Base-by-base conservation (phyloP, 2,888 invertebrate genomes). In the Drosophila ezoana region DNA sequence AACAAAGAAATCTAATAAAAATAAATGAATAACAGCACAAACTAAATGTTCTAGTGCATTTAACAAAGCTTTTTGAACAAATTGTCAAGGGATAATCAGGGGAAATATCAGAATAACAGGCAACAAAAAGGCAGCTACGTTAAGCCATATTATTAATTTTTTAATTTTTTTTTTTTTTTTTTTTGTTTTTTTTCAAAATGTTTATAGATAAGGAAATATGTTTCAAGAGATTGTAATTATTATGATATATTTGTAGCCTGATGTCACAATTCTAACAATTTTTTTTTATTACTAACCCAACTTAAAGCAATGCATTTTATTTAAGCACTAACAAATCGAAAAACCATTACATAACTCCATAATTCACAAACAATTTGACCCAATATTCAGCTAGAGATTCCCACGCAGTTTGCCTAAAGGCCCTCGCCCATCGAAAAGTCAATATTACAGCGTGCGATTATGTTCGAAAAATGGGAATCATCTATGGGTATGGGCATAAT, bases 371-470 rank as follows among this genome's bases (percentile, higher is more conserved):
- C 13, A 4, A 43, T 37, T 47, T 64, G 61, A 61, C 49, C 56
- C 38, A 58, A 79, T 64, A 52, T 47, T 49, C 35, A 6, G n/a
- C 20, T 49, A 37, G 1, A 3, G 6, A 20, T 18, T 49, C 35
- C 3, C 20, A n/a, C 48, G 18, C 33, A 33, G 18, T 18, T 33
- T 6, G 13, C 48, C 6, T 18, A 4, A 35, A 20, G 20, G 20
- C 35, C 33, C 6, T 40, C 14, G 41, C 44, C 37, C 35, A 51
- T 11, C 18, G 16, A 44, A 49, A 18, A 47, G 64, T 67, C 59
- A 76, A 76, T 64, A 76, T 69, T 66, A 59, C 58, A 66, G 20
- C 16, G 53, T 44, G 54, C 62, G 76, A 76, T 80, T 82, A 80
- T 68, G 69, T 64, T 59, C 14, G 49, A 51, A 69, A 53, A 63